A percentile compares a stretch with the other conserved stretches of the same genome.
phyloP scores from a whole-genome alignment of 2,113 vertebrate species.

The Brienomyrus longianalis region DNA sequence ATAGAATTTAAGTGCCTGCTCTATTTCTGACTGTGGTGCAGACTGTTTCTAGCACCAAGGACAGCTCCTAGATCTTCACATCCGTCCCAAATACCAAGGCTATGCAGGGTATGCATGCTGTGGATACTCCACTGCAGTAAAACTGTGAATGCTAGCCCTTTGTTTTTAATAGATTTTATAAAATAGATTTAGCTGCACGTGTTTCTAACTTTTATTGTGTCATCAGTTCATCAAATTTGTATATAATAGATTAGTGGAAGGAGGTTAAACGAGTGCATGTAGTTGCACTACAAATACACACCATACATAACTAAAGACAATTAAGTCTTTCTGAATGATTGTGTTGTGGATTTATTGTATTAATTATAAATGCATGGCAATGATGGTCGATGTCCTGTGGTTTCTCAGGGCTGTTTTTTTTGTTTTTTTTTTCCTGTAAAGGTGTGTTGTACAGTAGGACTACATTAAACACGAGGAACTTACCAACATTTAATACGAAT shows the following conservation, averaged over 20 bases:
- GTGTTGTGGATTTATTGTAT: slow-evolving; percentile 2
- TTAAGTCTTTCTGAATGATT: slow-evolving; percentile 5
- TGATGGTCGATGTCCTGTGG: slow-evolving; percentile 31
- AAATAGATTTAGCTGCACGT: no score
- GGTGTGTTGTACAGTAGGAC: not conserved
- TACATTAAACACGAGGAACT: not conserved
- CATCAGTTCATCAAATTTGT: not conserved
- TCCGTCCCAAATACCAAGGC: not conserved
- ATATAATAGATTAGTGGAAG: not conserved
- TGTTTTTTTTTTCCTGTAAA: not conserved
- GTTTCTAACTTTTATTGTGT: not conserved
- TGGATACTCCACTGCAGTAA: not conserved
- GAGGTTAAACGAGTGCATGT: not conserved
- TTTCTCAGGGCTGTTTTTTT: not conserved
- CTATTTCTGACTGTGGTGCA: not conserved
- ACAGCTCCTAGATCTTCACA: not conserved
- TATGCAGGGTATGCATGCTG: not conserved
- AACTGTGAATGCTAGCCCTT: not conserved
- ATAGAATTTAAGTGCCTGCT: not conserved
- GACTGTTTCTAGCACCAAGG: not conserved
- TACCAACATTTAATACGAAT: no score
- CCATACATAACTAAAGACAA: not conserved
- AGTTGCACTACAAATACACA: not conserved
- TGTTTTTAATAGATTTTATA: not conserved
- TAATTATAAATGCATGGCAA: slow-evolving; percentile 31